A percentile compares a stretch with the other conserved stretches of the same genome.
These are phyloP conservation scores for Ptilodon capucinus DNA, from an alignment of 2,888 invertebrate genomes.

Conservation along the genomic window DNA sequence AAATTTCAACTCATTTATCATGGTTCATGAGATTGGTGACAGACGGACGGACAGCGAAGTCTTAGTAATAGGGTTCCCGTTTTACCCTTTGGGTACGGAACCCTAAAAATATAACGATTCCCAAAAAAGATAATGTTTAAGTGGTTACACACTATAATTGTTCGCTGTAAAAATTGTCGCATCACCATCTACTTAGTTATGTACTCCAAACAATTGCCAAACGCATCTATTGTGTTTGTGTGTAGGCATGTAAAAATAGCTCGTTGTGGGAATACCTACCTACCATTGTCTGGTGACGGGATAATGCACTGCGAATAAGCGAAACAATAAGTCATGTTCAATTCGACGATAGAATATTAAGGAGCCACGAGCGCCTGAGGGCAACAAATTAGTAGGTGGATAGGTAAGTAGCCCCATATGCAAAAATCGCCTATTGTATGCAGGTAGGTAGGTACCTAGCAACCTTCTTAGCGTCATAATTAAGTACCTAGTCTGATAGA, in stretches of 20 bases:
- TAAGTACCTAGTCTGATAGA: too few relatives aligned
- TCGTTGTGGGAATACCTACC: constrained; percentile 49
- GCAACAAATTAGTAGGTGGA: neutral
- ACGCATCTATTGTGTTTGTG: constrained; percentile 56
- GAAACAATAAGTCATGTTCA: constrained; percentile 40
- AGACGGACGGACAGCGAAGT: too few relatives aligned
- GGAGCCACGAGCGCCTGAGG: neutral
- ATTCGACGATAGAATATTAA: constrained; percentile 42
- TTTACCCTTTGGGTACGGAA: neutral
- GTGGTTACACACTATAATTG: constrained; percentile 14
- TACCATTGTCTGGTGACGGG: constrained; percentile 47
- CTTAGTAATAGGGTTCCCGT: too few relatives aligned
- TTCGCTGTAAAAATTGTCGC: neutral
- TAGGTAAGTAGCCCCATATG: too few relatives aligned
- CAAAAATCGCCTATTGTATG: neutral
- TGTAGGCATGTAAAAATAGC: constrained; percentile 39
- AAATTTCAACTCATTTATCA: too few relatives aligned
- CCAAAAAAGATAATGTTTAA: neutral
- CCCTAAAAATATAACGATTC: neutral
- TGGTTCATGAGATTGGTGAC: too few relatives aligned
- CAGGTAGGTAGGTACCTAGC: neutral
- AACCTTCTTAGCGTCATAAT: too few relatives aligned
- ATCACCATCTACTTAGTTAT: constrained; percentile 44
- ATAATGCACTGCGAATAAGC: constrained; percentile 43
- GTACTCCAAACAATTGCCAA: constrained; percentile 60